Evolutionary conservation across 2,888 invertebrate species (phyloP).

Genomic region (Calliphora vomitoria): DNA sequence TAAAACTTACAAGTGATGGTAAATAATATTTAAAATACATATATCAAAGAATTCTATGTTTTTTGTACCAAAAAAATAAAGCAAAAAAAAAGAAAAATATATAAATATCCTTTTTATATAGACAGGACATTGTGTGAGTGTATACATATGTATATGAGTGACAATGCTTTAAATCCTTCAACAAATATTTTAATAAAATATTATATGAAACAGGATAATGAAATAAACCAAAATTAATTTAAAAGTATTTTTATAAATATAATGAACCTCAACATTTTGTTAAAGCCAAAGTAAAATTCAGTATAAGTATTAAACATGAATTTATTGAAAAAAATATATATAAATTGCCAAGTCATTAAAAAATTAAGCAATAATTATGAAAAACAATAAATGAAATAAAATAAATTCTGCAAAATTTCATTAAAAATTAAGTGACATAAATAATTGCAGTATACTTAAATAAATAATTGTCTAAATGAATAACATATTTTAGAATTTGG

Average conservation of each 20-base stretch:
- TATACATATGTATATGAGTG: not conserved
- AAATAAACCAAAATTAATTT: not conserved
- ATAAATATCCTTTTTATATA: not conserved
- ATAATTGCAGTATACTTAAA: constrained; percentile 3
- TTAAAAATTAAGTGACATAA: not conserved
- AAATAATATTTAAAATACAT: constrained; percentile 31
- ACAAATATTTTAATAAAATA: not conserved
- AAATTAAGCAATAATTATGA: not conserved
- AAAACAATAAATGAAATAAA: not conserved
- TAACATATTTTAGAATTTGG: too few species aligned
- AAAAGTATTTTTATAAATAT: not conserved
- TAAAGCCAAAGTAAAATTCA: not conserved
- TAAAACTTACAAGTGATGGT: constrained; percentile 63
- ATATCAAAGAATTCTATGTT: not conserved
- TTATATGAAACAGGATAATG: not conserved
- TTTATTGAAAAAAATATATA: not conserved
- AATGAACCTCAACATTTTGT: not conserved
- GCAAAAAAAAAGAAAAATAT: not conserved
- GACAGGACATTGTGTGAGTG: not conserved
- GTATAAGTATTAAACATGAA: not conserved
- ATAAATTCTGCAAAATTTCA: not conserved
- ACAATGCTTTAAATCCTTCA: not conserved
- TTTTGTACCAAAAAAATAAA: constrained; percentile 16
- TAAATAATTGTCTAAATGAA: not conserved
- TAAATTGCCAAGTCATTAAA: constrained; percentile 2